Conservation (phyloP, 2,113 vertebrate species). For the Sturnus vulgaris region DNA sequence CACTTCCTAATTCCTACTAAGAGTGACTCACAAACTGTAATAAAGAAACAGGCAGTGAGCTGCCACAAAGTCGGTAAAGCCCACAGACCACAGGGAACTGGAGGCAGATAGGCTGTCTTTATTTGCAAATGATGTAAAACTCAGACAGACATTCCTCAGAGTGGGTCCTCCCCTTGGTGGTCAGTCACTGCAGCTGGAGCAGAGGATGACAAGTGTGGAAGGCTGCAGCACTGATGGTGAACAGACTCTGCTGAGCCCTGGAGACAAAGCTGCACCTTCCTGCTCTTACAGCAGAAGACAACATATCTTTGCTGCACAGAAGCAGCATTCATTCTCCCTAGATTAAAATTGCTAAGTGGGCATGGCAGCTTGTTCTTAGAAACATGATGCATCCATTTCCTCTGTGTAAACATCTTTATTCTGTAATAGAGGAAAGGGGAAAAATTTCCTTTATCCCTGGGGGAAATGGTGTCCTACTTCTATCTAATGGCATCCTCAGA, state of each 20-base stretch:
- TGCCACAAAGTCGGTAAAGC: neutral
- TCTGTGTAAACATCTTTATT: neutral
- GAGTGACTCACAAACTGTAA: neutral
- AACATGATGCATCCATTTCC: accelerated
- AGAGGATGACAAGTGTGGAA: neutral
- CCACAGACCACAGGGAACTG: neutral
- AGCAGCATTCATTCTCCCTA: accelerated
- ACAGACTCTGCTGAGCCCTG: neutral
- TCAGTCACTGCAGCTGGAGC: neutral
- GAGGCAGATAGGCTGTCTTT: neutral
- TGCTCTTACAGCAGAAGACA: neutral
- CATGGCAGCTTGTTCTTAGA: neutral
- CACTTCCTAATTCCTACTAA: neutral
- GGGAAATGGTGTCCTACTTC: neutral
- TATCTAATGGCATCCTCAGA: neutral
- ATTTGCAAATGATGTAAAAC: neutral
- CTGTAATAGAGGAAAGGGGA: neutral
- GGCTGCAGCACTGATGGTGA: neutral
- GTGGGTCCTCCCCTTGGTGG: neutral
- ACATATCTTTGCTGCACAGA: neutral
- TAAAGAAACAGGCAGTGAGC: neutral
- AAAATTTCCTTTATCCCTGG: neutral
- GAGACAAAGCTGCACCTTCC: neutral
- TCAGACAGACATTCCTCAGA: neutral
- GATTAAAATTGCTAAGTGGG: neutral